Evolutionary conservation across 2,888 invertebrate genomes (phyloP), one percentile per base, ranked within the genome.

Genomic region (Eretmocerus hayati): DNA sequence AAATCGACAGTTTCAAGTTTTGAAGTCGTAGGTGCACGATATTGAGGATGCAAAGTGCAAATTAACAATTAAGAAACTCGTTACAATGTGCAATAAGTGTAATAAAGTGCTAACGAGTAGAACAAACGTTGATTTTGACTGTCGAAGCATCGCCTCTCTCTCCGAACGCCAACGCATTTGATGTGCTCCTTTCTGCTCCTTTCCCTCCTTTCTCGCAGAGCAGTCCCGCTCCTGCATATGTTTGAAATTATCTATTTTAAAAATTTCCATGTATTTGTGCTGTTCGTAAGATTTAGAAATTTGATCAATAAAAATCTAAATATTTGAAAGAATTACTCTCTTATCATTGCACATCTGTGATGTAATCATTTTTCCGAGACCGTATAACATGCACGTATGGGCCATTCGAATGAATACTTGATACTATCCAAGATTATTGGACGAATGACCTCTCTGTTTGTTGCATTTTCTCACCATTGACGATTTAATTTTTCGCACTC

Each of bases 281-380:
- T 53, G 50, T 50, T 53, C 53, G 43, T 50, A 53, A 53, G 47
- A 32, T 45, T 53, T 50, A 53, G 50, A 53, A 44, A 47, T 50
- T 53, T 53, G 46, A 53, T 53, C 53, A 53, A 53, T 53, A 53
- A 53, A 53, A 49, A 47, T n/a, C 47, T 37, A 49, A 53, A 42
- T 46, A 41, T 45, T 44, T 42, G 31, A 8, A 36, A 22, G 39
- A 32, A 23, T 37, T 9, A 30, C 22, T 46, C 38, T 46, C 33
- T 35, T 40, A 26, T 21, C 26, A 33, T 41, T 30, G 20, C 30
- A 41, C 36, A 46, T 16, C 35, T n/a, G n/a, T n/a, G n/a, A n/a
- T n/a, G n/a, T 37, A 19, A 2, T 6, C 2, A 35, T 15, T 38
- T n/a, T n/a, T 8, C 15, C 22, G 20, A 20, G 13, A 38, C 8